Evolutionary conservation across 2,888 invertebrate genomes (phyloP).

Genomic region (Marasmarcha lunaedactyla): DNA sequence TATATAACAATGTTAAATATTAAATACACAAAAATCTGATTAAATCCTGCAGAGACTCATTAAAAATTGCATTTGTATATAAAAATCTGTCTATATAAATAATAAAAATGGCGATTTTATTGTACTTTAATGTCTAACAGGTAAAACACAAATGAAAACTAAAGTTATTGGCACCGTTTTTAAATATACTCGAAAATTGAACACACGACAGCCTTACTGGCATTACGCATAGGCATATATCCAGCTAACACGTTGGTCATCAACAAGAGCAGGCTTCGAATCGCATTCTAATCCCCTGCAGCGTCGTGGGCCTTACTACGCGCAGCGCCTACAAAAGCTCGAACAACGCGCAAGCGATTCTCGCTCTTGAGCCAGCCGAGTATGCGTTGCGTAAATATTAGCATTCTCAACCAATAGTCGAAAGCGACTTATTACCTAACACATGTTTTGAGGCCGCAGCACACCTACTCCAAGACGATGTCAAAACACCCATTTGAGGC

Average conservation of each 20-base stretch:
- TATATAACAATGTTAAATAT: conserved; percentile 3
- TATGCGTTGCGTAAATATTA: not conserved
- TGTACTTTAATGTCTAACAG: not conserved
- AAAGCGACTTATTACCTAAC: conserved; percentile 20
- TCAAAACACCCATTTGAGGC: conserved; percentile 34
- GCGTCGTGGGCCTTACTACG: too few relatives aligned
- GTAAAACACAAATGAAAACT: not conserved
- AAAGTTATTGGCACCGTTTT: conserved; percentile 1
- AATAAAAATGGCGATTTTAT: not conserved
- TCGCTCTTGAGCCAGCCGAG: not conserved
- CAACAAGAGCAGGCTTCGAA: too few relatives aligned
- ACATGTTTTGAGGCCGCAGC: conserved; percentile 3
- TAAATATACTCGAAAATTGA: not conserved
- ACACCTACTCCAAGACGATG: conserved; percentile 17
- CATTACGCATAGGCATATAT: too few relatives aligned
- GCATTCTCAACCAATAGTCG: not conserved
- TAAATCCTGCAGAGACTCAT: not conserved
- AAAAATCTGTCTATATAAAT: not conserved
- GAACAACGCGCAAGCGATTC: not conserved
- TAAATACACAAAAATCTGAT: not conserved
- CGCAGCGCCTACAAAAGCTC: too few relatives aligned
- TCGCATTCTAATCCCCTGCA: too few relatives aligned
- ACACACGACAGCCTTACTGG: not conserved
- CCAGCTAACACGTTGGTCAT: too few relatives aligned
- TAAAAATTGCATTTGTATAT: not conserved